Evolutionary conservation across 2,797 vertebrate species (phyloP).

Genomic region (Phyllotis vaccarum): DNA sequence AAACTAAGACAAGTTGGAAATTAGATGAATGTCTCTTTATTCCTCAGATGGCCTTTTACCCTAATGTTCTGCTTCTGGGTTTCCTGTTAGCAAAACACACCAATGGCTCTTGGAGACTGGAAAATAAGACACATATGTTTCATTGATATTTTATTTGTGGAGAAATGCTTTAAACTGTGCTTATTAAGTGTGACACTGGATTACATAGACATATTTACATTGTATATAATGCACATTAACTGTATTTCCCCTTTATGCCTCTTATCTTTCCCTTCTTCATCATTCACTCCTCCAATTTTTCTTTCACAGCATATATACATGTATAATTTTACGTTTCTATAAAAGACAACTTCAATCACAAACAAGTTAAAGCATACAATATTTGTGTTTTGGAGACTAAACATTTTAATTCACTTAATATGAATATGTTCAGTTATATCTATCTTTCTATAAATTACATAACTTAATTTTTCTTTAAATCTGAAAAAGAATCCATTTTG

Average conservation of each 20-base stretch:
- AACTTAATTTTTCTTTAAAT: not conserved
- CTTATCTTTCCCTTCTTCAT: not conserved
- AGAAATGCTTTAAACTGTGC: not conserved
- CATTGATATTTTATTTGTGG: slow-evolving; percentile 8
- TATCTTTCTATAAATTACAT: not conserved
- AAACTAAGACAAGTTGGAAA: not conserved
- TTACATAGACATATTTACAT: not conserved
- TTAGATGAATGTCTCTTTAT: slow-evolving; percentile 35
- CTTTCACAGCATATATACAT: not conserved
- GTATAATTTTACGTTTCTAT: not conserved
- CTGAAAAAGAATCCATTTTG: not conserved
- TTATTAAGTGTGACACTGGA: not conserved
- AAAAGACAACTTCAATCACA: not conserved
- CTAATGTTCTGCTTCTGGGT: not conserved
- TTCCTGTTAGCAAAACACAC: not conserved
- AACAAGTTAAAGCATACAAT: not conserved
- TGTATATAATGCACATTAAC: not conserved
- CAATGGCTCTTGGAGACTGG: not conserved
- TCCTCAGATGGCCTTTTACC: not conserved
- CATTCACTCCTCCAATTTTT: not conserved
- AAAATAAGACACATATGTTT: slow-evolving; percentile 33
- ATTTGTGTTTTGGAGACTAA: not conserved
- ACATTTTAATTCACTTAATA: not conserved
- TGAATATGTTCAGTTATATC: not conserved
- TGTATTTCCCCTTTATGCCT: not conserved